Base-by-base conservation (phyloP, 2,888 invertebrate genomes). In the Orthosia incerta region DNA sequence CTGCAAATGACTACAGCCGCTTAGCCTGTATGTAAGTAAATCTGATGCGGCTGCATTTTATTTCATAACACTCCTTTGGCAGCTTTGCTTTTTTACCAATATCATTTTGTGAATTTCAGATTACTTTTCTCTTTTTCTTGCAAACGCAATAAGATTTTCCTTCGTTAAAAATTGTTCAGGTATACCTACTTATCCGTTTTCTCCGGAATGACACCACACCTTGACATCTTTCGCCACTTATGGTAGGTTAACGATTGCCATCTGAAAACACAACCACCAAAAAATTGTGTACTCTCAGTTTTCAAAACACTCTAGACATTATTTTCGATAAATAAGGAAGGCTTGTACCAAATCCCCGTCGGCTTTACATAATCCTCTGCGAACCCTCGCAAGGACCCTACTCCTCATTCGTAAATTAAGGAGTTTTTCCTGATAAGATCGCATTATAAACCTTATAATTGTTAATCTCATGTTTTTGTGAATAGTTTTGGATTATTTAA, bases 321-420 rank as follows among this genome's bases (percentile, higher is more conserved):
- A 84, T 72, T 80, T 72, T 82, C 72, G 69, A 84, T 64, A 84
- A 80, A 82, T 80, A 80, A 74, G 61, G 57, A 62, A 80, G 74
- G 80, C 64, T 68, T 57, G 64, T 60, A 31, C 39, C 56, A 68
- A 82, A 82, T 72, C 70, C 59, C 59, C 45, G 60, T 26, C 64
- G 72, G 82, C 72, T 81, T 82, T 68, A 70, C 65, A 81, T 82
- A 84, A 82, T 81, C 84, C 63, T 56, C 46, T 23, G 53, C 9
- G 26, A 56, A 75, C 50, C 65, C 65, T 55, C 11, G 50, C 23
- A 56, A 31, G 57, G 45, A 1, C 45, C 53, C 61, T 62, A 7
- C 60, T 61, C 26, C 45, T 68, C 64, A 80, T 75, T 81, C 64
- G 60, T 53, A 84, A 83, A 80, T 84, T 65, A 71, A 71, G 39